Percentiles rank a stretch among this genome's conserved stretches.
Conservation (phyloP, 2,888 invertebrate genomes). For the Heliconius erato region DNA sequence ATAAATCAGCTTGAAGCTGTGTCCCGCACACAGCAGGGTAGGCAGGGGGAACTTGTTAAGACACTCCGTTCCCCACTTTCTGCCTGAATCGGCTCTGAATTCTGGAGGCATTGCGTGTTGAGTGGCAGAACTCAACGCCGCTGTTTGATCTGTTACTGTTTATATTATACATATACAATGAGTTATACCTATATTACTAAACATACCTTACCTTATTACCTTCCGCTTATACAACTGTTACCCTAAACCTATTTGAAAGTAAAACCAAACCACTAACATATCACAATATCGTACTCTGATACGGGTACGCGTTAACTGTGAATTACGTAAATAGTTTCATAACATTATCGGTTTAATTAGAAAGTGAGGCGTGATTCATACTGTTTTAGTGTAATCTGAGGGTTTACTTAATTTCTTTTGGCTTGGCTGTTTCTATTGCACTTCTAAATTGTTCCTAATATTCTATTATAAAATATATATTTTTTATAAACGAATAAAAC, state of each 20-base stretch:
- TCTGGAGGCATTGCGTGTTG: too few relatives aligned
- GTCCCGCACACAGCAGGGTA: too few relatives aligned
- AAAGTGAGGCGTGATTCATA: conserved; percentile 40
- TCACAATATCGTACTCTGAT: conserved; percentile 28
- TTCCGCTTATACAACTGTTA: conserved; percentile 5
- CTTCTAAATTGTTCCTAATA: not conserved
- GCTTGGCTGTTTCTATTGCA: not conserved
- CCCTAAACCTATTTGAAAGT: conserved; percentile 31
- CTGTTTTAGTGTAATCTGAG: conserved; percentile 3
- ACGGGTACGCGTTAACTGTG: conserved; percentile 32
- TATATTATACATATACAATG: too few relatives aligned
- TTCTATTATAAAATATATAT: not conserved
- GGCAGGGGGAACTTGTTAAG: too few relatives aligned
- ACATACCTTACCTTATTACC: not conserved
- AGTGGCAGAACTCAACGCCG: too few relatives aligned
- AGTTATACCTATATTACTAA: too few relatives aligned
- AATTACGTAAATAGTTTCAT: conserved; percentile 46
- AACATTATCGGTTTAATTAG: conserved; percentile 44
- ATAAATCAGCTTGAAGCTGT: too few relatives aligned
- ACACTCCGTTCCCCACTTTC: too few relatives aligned
- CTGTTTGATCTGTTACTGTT: too few relatives aligned
- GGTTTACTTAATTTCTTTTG: conserved; percentile 7
- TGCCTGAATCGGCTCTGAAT: too few relatives aligned
- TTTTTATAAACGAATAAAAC: not conserved
- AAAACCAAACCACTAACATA: conserved; percentile 21